Evolutionary conservation across 2,797 vertebrate genomes (phyloP), one percentile per base, ranked within the genome.

Genomic region (Ataeniobius toweri): DNA sequence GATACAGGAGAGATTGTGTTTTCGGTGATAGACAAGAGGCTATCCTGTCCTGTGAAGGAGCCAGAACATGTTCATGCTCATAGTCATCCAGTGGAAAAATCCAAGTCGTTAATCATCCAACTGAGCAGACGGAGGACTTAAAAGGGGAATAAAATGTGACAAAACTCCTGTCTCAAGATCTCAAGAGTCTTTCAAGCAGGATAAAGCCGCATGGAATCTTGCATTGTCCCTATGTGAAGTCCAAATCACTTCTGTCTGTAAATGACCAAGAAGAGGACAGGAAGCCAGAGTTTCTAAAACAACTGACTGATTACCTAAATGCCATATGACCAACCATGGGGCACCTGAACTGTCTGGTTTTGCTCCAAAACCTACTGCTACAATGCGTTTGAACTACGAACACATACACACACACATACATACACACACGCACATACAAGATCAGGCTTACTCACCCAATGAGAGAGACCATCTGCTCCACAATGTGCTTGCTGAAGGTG

Each of bases 391-490:
- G 44, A 72, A 67, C 69, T 36, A 53, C 61, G 74, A 50, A 76
- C 58, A 70, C 36, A 69, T 6, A 74, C 63, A 70, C 46, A 63
- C 36, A 44, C 31, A 70, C 22, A 61, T 48, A 26, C 51, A 58
- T n/a, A 63, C 65, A 59, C 69, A 71, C 79, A 74, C 28, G 50
- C 44, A 59, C 46, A 76, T 69, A 59, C 48, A 79, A 61, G 74
- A 81, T n/a, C 86, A 94, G 87, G 92, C 87, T 94, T 96, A 98
- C 97, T 99, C 94, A 98, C 97, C 97, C 97, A 75, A 96, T 96
- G 86, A 98, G 94, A 89, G 96, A 94, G 92, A 97, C 97, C 96
- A 98, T 99, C 96, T 98, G 97, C 89, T 98, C 96, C 94, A 97
- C 96, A 87, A 97, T 97, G 93, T 97, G 96, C 91, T 95, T 96